Evolutionary conservation across 2,888 invertebrate genomes (phyloP).

Genomic region (Spilarctia lutea): DNA sequence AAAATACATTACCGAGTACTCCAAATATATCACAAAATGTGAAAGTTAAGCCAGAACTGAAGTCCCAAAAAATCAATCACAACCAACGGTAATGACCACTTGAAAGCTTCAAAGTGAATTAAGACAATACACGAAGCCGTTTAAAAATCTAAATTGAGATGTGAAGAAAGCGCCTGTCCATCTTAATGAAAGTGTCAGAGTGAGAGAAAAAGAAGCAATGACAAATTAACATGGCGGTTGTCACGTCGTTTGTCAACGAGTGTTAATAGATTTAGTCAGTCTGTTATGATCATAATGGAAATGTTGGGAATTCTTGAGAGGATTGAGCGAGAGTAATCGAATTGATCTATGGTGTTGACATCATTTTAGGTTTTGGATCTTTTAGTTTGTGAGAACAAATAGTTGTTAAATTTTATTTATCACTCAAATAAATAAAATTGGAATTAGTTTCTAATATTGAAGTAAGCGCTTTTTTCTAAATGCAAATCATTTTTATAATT

Average conservation of each 20-base stretch:
- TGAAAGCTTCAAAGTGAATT: conserved; percentile 47
- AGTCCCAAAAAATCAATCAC: conserved; percentile 36
- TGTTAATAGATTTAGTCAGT: conserved; percentile 55
- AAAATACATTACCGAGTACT: conserved; percentile 25
- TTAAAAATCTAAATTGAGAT: conserved; percentile 55
- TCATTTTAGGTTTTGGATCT: conserved; percentile 4
- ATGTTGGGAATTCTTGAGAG: conserved; percentile 33
- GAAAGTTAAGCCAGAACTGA: conserved; percentile 22
- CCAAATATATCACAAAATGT: conserved; percentile 32
- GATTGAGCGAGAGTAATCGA: conserved; percentile 29
- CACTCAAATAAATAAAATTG: too few relatives aligned
- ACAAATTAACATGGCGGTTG: conserved; percentile 61
- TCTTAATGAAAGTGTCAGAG: conserved; percentile 48
- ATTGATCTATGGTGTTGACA: conserved; percentile 21
- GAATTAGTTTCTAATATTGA: too few relatives aligned
- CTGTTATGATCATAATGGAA: conserved; percentile 48
- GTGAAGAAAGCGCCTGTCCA: conserved; percentile 52
- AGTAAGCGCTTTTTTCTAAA: too few relatives aligned
- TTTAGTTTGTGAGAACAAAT: neutral
- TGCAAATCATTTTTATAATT: too few relatives aligned
- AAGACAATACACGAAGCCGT: conserved; percentile 47
- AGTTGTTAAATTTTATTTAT: neutral
- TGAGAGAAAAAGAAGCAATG: conserved; percentile 46
- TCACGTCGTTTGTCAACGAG: conserved; percentile 61
- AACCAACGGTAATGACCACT: conserved; percentile 39